Evolutionary conservation across 2,888 invertebrate genomes (phyloP), one percentile per base, ranked within the genome.

Genomic region (Cylloceria caligata): DNA sequence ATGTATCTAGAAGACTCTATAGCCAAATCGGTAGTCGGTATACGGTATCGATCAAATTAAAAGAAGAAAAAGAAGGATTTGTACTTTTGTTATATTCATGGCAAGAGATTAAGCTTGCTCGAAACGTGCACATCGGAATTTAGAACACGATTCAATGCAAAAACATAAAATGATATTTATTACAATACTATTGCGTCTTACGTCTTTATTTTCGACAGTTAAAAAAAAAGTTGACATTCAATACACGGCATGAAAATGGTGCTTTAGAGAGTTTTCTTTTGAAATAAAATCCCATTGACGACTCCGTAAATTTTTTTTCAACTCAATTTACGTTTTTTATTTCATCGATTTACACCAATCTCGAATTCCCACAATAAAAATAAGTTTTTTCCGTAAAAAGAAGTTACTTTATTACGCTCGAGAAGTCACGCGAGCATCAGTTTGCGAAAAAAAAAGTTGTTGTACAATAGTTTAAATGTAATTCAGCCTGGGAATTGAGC

Each of bases 401-500:
- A 67, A 39, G 13, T 19, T 49, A 13, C 21, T 34, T 16, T 42
- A 42, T 72, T 49, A 30, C 67, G 27, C 19, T 45, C 5, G 4
- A 57, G 24, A 11, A 52, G 49, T 39, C 34, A 36, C 24, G 36
- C 21, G 9, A 65, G 27, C 2, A 11, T 3, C 16, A 68, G 52
- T 45, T 39, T 11, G 62, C 47, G 72, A 77, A 77, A 74, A 77
- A 68, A 52, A 73, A 52, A 24, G 13, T 36, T 24, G 57, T 57
- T 36, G 36, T 13, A 68, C 79, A 49, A 45, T 72, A 68, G 62
- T 85, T 89, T 83, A 86, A 88, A 87, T 84, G 80, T 84, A 83
- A 79, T 83, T 85, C 78, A 71, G 52, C 83, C 84, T 84, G 87
- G 86, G 87, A 87, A 86, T 87, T 77, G 82, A 74, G 64, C 87